phyloP scores from a whole-genome alignment of 2,113 vertebrate genomes.

The Hylia prasina region DNA sequence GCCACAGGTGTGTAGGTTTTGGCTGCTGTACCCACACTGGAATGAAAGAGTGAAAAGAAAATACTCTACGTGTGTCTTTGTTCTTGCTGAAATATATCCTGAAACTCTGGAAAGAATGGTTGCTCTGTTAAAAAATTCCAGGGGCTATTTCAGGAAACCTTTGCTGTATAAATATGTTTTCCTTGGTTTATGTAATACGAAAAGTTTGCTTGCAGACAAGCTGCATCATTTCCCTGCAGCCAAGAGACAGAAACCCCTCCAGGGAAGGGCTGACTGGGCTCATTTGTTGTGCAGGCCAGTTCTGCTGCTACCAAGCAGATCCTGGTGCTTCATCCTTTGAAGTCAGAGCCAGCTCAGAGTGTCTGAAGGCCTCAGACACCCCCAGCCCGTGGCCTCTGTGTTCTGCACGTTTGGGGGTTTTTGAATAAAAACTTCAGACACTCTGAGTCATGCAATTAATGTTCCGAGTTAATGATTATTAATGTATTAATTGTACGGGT shows the following conservation, averaged over 20 bases:
- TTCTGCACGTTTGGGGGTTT: not conserved
- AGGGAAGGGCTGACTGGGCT: not conserved
- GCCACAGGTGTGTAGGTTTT: not conserved
- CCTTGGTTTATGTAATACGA: not conserved
- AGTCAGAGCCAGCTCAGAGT: not conserved
- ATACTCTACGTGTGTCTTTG: not conserved
- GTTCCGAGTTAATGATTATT: not conserved
- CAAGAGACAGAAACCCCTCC: not conserved
- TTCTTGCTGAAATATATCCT: not conserved
- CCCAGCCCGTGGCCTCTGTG: not conserved
- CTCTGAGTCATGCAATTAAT: not conserved
- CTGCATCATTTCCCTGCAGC: not conserved
- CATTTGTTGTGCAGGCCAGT: not conserved
- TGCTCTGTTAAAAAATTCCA: not conserved
- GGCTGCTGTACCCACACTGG: not conserved
- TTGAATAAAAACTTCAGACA: not conserved
- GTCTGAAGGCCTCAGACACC: not conserved
- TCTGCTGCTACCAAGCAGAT: not conserved
- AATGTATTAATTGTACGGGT: not conserved
- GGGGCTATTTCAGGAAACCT: not conserved
- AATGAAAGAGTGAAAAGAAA: not conserved
- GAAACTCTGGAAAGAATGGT: not conserved
- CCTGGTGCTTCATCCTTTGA: slow-evolving; percentile 33
- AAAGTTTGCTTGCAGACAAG: not conserved
- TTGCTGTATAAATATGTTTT: not conserved